These are phyloP conservation scores for Diadophis punctatus DNA, from an alignment of 2,113 vertebrate genomes.

Conservation along the genomic window DNA sequence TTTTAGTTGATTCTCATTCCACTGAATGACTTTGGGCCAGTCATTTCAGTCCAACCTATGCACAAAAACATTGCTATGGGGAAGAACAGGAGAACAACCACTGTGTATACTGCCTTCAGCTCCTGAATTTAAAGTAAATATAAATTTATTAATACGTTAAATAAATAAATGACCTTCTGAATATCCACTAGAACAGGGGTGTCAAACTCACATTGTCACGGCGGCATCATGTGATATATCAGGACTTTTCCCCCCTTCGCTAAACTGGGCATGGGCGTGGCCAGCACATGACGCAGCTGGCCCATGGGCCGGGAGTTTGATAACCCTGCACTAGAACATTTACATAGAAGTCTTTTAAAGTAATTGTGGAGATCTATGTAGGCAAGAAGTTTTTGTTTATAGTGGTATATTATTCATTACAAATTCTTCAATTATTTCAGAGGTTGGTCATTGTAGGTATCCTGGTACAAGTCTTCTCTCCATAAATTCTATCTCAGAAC, in stretches of 20 bases:
- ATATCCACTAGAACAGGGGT: not conserved
- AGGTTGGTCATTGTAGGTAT: not conserved
- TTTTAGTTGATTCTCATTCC: no score
- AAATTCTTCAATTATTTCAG: not conserved
- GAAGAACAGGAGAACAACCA: not conserved
- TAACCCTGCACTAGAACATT: not conserved
- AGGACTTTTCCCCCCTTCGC: no score
- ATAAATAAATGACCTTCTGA: not conserved
- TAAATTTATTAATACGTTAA: not conserved
- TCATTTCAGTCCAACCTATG: not conserved
- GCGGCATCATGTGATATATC: no score
- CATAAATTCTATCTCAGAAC: not conserved
- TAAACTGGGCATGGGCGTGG: no score
- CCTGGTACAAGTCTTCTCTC: not conserved
- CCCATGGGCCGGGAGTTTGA: no score
- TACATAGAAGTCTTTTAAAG: not conserved
- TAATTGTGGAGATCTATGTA: not conserved
- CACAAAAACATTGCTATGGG: not conserved
- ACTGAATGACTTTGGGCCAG: not conserved
- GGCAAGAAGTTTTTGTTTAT: not conserved
- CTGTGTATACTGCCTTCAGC: not conserved
- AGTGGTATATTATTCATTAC: not conserved
- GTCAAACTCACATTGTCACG: no score
- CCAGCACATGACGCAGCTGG: no score
- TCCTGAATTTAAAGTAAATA: not conserved